Percentiles rank a stretch among this genome's conserved stretches.
phyloP scores from a whole-genome alignment of 1,140 invertebrate species.

The Drosophila tropicalis region DNA sequence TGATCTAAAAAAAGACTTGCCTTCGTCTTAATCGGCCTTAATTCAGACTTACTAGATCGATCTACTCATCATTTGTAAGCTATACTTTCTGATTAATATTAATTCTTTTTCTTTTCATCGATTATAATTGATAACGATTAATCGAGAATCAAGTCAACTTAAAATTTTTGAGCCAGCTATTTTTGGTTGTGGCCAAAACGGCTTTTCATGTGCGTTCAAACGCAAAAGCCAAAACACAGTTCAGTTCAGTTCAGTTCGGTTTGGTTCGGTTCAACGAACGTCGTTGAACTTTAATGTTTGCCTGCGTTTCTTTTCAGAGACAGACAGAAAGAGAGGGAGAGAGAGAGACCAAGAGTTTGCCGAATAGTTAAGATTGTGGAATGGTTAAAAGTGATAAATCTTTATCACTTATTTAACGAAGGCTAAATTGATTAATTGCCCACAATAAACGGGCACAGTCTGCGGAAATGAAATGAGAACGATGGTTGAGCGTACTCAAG shows the following conservation, averaged over 20 bases:
- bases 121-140: too few relatives aligned
- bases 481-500: conserved; percentile 22
- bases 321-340: background rate
- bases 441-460: conserved; percentile 64
- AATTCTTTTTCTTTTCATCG: too few relatives aligned
- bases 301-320: conserved; percentile 27
- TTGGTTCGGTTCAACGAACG: conserved; percentile 69
- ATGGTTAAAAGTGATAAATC: conserved; percentile 65
- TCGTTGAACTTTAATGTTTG: conserved; percentile 50
- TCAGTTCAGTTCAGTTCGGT: too few relatives aligned
- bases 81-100: background rate
- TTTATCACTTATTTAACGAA: conserved; percentile 73
- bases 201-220: conserved; percentile 73
- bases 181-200: conserved; percentile 22
- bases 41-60: too few relatives aligned
- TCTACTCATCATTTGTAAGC: too few relatives aligned
- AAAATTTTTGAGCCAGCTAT: background rate
- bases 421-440: conserved; percentile 76
- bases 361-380: background rate
- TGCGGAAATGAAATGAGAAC: conserved; percentile 2
- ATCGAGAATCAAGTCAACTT: too few relatives aligned
- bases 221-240: conserved; percentile 70
- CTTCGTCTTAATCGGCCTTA: too few relatives aligned
- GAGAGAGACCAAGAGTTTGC: conserved; percentile 16
- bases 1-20: too few relatives aligned